Evolutionary conservation across 35 echinoderm and acorn worm genomes (phyloP).

Genomic region (Patiria miniata): DNA sequence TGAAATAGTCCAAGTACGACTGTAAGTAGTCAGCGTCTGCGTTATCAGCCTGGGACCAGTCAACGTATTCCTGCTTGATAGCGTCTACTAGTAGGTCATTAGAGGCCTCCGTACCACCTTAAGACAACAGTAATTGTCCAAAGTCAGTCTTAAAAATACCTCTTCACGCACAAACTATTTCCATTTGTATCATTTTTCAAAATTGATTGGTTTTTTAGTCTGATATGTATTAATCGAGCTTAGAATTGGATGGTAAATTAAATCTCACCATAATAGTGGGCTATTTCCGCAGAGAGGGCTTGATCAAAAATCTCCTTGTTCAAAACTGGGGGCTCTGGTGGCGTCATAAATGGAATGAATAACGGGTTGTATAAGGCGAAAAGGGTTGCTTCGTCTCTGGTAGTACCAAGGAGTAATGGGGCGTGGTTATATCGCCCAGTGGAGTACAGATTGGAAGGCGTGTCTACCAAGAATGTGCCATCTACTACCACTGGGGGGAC

Average conservation of each 20-base stretch:
- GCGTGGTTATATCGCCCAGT: slow-evolving; percentile 65
- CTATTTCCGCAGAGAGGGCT: neutral
- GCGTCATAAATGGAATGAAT: neutral
- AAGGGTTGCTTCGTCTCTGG: slow-evolving; percentile 64
- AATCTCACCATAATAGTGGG: no score
- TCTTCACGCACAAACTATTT: no score
- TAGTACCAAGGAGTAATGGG: slow-evolving; percentile 71
- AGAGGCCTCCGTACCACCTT: neutral
- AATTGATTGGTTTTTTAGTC: no score
- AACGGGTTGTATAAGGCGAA: neutral
- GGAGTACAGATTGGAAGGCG: slow-evolving; percentile 43
- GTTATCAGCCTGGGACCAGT: slow-evolving; percentile 69
- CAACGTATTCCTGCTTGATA: slow-evolving; percentile 54
- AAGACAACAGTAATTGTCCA: no score
- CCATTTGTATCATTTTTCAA: no score
- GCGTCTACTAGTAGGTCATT: slow-evolving; percentile 40
- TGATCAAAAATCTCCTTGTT: neutral
- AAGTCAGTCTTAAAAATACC: no score
- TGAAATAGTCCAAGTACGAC: slow-evolving; percentile 38
- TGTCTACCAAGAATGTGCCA: slow-evolving; percentile 67
- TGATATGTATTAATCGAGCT: no score
- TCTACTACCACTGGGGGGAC: slow-evolving; percentile 14
- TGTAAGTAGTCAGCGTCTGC: slow-evolving; percentile 55
- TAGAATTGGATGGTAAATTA: no score
- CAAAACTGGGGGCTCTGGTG: neutral